A percentile compares a stretch with the other conserved stretches of the same genome.
These are phyloP conservation scores for Trilocha varians DNA, from an alignment of 2,888 invertebrate species.

Conservation along the genomic window DNA sequence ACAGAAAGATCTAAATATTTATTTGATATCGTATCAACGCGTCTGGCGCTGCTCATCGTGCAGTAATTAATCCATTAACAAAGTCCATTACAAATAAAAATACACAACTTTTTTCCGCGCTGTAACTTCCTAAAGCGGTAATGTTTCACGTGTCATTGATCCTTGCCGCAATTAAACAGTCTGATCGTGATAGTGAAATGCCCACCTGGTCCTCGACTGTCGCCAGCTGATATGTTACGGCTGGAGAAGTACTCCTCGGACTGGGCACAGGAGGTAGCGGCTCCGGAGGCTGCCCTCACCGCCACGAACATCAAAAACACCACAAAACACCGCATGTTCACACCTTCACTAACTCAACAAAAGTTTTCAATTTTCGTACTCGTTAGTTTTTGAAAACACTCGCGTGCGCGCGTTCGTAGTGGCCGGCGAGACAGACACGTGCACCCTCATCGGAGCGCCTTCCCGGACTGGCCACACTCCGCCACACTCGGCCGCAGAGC, in stretches of 20 bases:
- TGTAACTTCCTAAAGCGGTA: not conserved
- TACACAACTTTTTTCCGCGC: not conserved
- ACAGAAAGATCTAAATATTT: slow-evolving; percentile 5
- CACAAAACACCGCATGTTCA: slow-evolving; percentile 65
- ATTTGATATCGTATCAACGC: not conserved
- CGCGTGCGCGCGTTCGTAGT: slow-evolving; percentile 48
- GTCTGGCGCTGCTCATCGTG: slow-evolving; percentile 5
- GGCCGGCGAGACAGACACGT: slow-evolving; percentile 42
- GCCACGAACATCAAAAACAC: slow-evolving; percentile 45
- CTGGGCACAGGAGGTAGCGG: slow-evolving; percentile 44
- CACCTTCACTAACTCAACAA: slow-evolving; percentile 26
- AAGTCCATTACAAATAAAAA: not conserved
- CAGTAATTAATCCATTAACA: not conserved
- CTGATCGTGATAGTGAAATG: slow-evolving; percentile 7
- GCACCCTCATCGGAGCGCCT: slow-evolving; percentile 59
- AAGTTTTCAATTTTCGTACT: slow-evolving; percentile 34
- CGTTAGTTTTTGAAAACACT: slow-evolving; percentile 39
- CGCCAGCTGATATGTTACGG: slow-evolving; percentile 66
- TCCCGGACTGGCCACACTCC: slow-evolving; percentile 42
- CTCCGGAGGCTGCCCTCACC: slow-evolving; percentile 34
- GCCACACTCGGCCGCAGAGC: slow-evolving; percentile 7
- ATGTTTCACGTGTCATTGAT: not conserved
- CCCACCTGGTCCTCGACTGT: slow-evolving; percentile 60
- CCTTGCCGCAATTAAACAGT: not conserved
- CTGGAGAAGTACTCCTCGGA: slow-evolving; percentile 54